Base-by-base conservation (phyloP, 2,797 vertebrate genomes). In the Dendrocincla tyrannina region DNA sequence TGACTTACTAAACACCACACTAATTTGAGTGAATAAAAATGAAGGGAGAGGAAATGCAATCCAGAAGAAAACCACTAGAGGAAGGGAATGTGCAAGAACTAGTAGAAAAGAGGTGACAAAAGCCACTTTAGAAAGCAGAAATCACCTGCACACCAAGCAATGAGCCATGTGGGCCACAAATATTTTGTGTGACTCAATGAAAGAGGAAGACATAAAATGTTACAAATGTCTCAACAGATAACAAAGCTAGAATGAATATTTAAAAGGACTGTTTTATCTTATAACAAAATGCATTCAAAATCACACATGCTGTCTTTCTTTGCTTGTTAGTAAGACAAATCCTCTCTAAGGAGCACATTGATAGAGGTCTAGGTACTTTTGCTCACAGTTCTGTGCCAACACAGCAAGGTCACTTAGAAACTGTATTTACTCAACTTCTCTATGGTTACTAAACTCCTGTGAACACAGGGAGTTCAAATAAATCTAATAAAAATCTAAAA, bases 291-390 rank as follows among this genome's bases (percentile, higher is more conserved):
- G 47, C 59, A 63, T 85, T 93, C 59, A 47, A 60, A 87, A 90
- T 88, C 9, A 30, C 85, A 81, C 47, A 63, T 13, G n/a, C 91
- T 91, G 87, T 72, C 89, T 89, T 87, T 91, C 74, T 73, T 95
- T 92, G 79, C 95, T 95, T 93, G 86, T 96, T 96, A 94, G 77
- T 32, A 75, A 92, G 89, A 95, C 85, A 96, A 95, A 97, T 89
- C 42, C 74, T 82, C 78, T 88, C 81, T 41, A 68, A 85, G 88
- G 58, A 86, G 46, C 23, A 8, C 0, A 0, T 5, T 80, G 74
- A 59, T 42, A 63, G 52, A 85, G 35, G 59, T 59, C 62, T 68
- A 44, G 60, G 60, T 67, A 50, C 50, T 27, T 73, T 75, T 73
- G 70, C 52, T 86, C 79, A 53, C 27, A 10, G 32, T 78, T 86